Percentiles rank a stretch among this genome's conserved stretches.
Conservation (phyloP, 2,797 vertebrate species). For the Melanotaenia nigrans region DNA sequence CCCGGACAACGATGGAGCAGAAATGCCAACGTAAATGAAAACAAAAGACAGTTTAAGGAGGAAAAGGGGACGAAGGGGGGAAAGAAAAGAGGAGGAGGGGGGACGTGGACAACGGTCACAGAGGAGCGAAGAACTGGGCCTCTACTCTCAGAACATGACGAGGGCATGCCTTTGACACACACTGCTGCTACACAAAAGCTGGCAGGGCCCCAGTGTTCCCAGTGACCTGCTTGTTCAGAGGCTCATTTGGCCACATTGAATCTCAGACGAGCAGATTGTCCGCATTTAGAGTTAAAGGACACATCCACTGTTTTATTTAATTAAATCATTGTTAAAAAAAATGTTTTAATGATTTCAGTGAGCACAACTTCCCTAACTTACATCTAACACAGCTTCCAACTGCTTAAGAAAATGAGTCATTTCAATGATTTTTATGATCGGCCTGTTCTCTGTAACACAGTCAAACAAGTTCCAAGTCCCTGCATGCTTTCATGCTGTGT, state of each 20-base stretch:
- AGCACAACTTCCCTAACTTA: not conserved
- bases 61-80: slow-evolving; percentile 66
- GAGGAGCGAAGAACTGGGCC: slow-evolving; percentile 76
- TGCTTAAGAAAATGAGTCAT: not conserved
- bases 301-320: slow-evolving; percentile 19
- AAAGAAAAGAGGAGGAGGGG: slow-evolving; percentile 38
- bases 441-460: slow-evolving; percentile 16
- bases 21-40: slow-evolving; percentile 90
- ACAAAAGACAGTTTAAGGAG: slow-evolving; percentile 82
- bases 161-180: slow-evolving; percentile 52
- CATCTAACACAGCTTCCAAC: not conserved
- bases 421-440: not conserved
- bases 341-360: not conserved
- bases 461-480: slow-evolving; percentile 30
- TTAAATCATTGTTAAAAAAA: slow-evolving; percentile 24
- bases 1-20: slow-evolving; percentile 87
- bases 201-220: slow-evolving; percentile 63
- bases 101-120: slow-evolving; percentile 65
- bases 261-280: slow-evolving; percentile 35
- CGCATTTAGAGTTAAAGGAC: slow-evolving; percentile 40
- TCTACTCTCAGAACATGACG: slow-evolving; percentile 64
- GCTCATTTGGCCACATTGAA: slow-evolving; percentile 42
- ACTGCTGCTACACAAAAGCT: slow-evolving; percentile 71
- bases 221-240: slow-evolving; percentile 71
- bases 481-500: slow-evolving; percentile 16